These are phyloP conservation scores for Dichetophora obliterata DNA, from an alignment of 2,888 invertebrate genomes.

Conservation along the genomic window DNA sequence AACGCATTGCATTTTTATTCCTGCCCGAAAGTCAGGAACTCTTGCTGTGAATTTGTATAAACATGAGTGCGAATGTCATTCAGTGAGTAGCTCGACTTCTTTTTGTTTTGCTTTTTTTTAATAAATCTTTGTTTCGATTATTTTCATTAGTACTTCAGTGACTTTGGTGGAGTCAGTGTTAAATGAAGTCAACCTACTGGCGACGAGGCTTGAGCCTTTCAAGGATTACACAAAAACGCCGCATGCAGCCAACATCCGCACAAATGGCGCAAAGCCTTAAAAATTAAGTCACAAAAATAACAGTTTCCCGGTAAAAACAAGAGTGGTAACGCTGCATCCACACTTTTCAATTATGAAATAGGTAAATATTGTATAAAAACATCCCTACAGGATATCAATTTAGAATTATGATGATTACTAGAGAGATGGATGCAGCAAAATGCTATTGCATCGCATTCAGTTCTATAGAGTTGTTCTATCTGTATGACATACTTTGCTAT, in stretches of 20 bases:
- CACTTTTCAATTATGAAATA: slow-evolving; percentile 47
- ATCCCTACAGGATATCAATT: slow-evolving; percentile 68
- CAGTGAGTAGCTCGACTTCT: not conserved
- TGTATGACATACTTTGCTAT: not conserved
- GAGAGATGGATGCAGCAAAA: slow-evolving; percentile 16
- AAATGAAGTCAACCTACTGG: slow-evolving; percentile 29
- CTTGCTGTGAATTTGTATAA: slow-evolving; percentile 29
- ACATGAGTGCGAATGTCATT: slow-evolving; percentile 28
- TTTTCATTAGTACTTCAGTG: not conserved
- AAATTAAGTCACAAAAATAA: slow-evolving; percentile 31
- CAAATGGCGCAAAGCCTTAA: slow-evolving; percentile 14
- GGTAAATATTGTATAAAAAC: slow-evolving; percentile 68
- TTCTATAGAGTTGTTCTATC: no score
- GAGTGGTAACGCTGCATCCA: not conserved
- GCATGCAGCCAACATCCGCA: slow-evolving; percentile 22
- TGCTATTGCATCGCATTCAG: not conserved
- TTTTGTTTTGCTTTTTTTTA: no score
- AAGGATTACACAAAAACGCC: slow-evolving; percentile 33
- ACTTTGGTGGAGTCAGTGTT: slow-evolving; percentile 27
- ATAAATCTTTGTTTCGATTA: not conserved
- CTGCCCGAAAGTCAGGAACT: not conserved
- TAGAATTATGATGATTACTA: slow-evolving; percentile 56
- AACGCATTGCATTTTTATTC: not conserved
- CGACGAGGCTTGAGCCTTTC: not conserved
- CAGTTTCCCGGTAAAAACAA: slow-evolving; percentile 19